Evolutionary conservation across 2,888 invertebrate species (phyloP).

Genomic region (Aspidiotus rigidus): DNA sequence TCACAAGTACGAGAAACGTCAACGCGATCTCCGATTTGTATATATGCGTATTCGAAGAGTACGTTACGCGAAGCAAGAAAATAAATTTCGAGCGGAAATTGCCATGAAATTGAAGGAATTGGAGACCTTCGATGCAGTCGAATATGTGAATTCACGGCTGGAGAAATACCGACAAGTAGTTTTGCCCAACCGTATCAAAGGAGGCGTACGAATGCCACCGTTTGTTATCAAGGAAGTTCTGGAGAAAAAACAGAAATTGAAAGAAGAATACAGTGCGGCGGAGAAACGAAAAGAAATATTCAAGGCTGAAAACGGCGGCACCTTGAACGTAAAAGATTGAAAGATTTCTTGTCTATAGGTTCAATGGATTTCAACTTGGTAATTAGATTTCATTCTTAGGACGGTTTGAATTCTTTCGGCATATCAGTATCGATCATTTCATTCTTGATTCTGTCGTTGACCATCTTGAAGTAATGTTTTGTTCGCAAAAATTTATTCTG

Average conservation of each 20-base stretch:
- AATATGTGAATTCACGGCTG: slow-evolving; percentile 24
- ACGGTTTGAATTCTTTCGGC: not conserved
- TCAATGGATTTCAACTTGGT: no score
- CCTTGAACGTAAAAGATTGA: no score
- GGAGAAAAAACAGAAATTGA: slow-evolving; percentile 9
- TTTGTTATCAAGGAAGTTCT: slow-evolving; percentile 19
- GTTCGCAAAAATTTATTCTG: slow-evolving; percentile 12
- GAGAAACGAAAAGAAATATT: slow-evolving; percentile 7
- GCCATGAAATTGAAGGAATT: slow-evolving; percentile 16
- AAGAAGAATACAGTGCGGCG: not conserved
- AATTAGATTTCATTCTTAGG: slow-evolving; percentile 1
- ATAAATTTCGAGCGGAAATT: slow-evolving; percentile 21
- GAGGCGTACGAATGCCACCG: slow-evolving; percentile 21
- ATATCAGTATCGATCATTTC: no score
- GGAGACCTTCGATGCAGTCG: slow-evolving; percentile 20
- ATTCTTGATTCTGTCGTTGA: not conserved
- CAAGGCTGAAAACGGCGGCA: slow-evolving; percentile 10
- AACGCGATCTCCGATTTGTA: slow-evolving; percentile 4
- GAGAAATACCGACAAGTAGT: slow-evolving; percentile 15
- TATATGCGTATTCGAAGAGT: slow-evolving; percentile 9
- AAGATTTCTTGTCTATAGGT: no score
- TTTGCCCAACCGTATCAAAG: not conserved
- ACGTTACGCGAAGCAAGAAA: slow-evolving; percentile 20
- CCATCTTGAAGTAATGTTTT: not conserved
- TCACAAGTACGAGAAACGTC: slow-evolving; percentile 15